Evolutionary conservation across 1,140 invertebrate genomes (phyloP), one percentile per base, ranked within the genome.

Genomic region (Leptinotarsa texana): DNA sequence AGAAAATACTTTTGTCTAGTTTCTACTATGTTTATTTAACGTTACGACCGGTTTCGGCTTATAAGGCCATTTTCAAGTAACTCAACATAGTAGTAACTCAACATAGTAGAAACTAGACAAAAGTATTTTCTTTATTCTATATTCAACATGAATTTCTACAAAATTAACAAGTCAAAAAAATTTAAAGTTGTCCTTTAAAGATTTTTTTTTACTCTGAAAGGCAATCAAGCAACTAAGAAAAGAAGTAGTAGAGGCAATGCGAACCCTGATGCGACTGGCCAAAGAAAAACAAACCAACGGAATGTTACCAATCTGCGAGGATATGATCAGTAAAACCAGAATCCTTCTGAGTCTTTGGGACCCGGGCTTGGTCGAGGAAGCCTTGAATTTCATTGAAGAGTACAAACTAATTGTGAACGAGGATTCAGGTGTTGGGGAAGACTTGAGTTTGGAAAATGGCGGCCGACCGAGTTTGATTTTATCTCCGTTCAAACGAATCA

Each of bases 331-430:
- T 15, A 93, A 93, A 88, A 94, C 93, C 0, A 89, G 92, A 75
- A 93, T 93, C 33, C 86, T 96, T 48, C 84, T 96, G 11, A 92
- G 91, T 71, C 87, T 96, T 1, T 96, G 94, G 92, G 94, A 96
- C 83, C 91, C 94, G 1, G 90, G 90, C 13, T 86, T 95, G 22
- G 93, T 96, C 1, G 95, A 96, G 83, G 94, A 96, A 83, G 93
- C 94, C 0, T 87, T 95, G 63, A 90, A 89, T 15, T 94, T 94
- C 81, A 89, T 96, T 48, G 94, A 96, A 81, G 91, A 93, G 79
- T 90, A 93, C 80, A 89, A 89, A 82, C 83, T 91, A 6, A 85
- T 90, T 1, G 88, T 88, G 79, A 81, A 81, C 3, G 83, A 85
- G 48, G 83, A 85, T 77, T 84, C 82, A 3, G 83, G 84, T 13